Evolutionary conservation across 2,888 invertebrate genomes (phyloP).

Genomic region (Resseliella maxima): DNA sequence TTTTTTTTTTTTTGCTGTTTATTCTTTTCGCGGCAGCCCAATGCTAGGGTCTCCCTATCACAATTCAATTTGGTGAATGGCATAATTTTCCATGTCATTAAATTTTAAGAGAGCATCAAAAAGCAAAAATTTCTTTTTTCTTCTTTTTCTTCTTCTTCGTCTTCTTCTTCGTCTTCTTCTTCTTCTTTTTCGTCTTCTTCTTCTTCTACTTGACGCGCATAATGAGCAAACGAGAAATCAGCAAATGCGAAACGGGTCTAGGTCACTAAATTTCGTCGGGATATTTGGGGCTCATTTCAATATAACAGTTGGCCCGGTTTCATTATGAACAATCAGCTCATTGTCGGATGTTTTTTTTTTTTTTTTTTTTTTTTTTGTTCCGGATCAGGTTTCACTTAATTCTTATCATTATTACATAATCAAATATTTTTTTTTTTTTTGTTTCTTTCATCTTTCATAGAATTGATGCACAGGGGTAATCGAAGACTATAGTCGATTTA

Average conservation of each 20-base stretch:
- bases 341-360: not conserved
- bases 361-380: not conserved
- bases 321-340: not conserved
- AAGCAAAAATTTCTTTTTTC: not conserved
- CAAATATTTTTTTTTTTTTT: too few species aligned
- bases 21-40: not conserved
- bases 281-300: not conserved
- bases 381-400: not conserved
- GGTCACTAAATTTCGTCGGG: too few species aligned
- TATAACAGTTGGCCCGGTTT: not conserved
- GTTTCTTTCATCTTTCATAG: too few species aligned
- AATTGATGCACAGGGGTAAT: too few species aligned
- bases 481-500: too few species aligned
- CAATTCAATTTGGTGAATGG: not conserved
- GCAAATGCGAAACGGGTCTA: too few species aligned
- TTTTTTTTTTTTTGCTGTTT: too few species aligned
- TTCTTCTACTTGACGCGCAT: too few species aligned
- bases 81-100: slow-evolving; percentile 34
- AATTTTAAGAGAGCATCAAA: slow-evolving; percentile 9
- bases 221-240: too few species aligned
- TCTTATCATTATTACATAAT: not conserved
- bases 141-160: too few species aligned
- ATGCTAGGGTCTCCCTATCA: not conserved
- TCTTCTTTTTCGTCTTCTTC: too few species aligned
- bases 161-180: too few species aligned